Conservation (phyloP, 2,888 invertebrate species). For the Allygus modestus region DNA sequence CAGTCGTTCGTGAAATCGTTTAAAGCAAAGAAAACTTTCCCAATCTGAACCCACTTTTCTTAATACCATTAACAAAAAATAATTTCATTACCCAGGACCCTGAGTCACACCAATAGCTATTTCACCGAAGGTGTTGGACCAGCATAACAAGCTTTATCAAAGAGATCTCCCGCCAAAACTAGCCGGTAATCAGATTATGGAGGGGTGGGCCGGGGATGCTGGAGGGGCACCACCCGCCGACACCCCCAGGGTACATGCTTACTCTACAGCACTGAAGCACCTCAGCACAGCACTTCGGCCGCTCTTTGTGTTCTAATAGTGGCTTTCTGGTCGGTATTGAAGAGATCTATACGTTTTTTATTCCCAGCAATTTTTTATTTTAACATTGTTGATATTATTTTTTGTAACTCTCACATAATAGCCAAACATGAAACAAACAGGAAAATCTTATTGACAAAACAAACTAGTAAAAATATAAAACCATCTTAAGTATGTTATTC, state of each 20-base stretch:
- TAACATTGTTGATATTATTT: too few relatives aligned
- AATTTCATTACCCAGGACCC: too few relatives aligned
- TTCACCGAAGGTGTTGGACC: slow-evolving; percentile 43
- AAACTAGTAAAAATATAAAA: too few relatives aligned
- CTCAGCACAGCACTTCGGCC: slow-evolving; percentile 34
- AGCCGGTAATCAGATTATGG: slow-evolving; percentile 54
- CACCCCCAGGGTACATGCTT: slow-evolving; percentile 58
- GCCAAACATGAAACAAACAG: too few relatives aligned
- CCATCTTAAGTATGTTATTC: too few relatives aligned
- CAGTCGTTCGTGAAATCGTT: too few relatives aligned
- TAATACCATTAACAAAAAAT: too few relatives aligned
- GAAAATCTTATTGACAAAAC: too few relatives aligned
- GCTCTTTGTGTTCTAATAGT: slow-evolving; percentile 39
- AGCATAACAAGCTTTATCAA: slow-evolving; percentile 59
- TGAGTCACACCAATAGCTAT: slow-evolving; percentile 33
- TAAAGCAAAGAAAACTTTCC: too few relatives aligned
- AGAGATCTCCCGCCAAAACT: slow-evolving; percentile 58
- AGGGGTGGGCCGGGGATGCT: not conserved
- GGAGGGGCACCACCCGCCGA: slow-evolving; percentile 2
- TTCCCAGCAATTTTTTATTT: too few relatives aligned
- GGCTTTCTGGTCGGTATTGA: slow-evolving; percentile 7
- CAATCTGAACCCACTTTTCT: too few relatives aligned
- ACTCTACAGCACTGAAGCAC: slow-evolving; percentile 58
- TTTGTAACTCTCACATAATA: too few relatives aligned
- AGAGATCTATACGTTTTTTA: not conserved